Evolutionary conservation across 2,888 invertebrate species (phyloP), one percentile per base, ranked within the genome.

Genomic region (Dione juno): DNA sequence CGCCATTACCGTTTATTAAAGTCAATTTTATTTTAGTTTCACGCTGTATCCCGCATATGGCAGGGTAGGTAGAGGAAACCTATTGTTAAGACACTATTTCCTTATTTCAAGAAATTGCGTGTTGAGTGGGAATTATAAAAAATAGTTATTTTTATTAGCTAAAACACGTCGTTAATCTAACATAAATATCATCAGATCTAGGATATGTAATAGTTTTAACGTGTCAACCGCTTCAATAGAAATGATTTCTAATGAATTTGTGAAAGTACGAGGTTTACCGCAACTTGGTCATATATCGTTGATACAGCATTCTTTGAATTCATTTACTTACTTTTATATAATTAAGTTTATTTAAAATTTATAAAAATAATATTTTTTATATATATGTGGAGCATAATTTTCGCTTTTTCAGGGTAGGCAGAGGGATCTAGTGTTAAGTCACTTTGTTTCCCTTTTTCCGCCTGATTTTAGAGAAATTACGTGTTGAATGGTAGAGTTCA

Each of bases 201-300:
- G 68, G 63, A 69, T 69, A 48, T 63, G 68, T 69, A 69, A 69
- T 69, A 64, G 68, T 69, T 69, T 69, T 54, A 69, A 63, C 63
- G 54, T 69, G 63, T 69, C 68, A 64, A 54, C 37, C 37, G 68
- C 63, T 63, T 63, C 68, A 63, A 63, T 63, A 64, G 68, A 69
- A 69, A 64, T 69, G 53, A 59, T 21, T 58, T 70, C 58, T 52
- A 70, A 70, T 58, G 66, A 66, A 66, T 52, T 66, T 74, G 78
- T 74, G 76, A 77, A 77, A 78, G 77, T 77, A 52, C 50, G 72
- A 74, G 75, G 69, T 72, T 73, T 76, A 76, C 75, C 76, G 71
- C 76, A 77, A 77, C 67, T 67, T 43, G 43, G 41, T 43, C 63
- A 53, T 21, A 53, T 57, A 63, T 63, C 45, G 19, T 37, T 16